phyloP scores from a whole-genome alignment of 1,140 invertebrate genomes.

The Drosophila sulfurigaster region DNA sequence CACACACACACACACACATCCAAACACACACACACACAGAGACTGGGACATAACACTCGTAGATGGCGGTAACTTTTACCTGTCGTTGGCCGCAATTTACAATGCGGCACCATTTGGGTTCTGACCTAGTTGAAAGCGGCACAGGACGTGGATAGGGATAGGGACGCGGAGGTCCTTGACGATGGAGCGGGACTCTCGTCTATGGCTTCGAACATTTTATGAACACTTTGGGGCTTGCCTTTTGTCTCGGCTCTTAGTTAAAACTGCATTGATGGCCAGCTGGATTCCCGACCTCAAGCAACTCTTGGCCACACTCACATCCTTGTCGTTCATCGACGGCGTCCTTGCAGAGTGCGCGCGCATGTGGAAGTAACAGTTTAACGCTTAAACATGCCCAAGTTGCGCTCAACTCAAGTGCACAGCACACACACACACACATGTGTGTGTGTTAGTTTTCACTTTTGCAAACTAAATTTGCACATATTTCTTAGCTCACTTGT shows the following conservation, averaged over 20 bases:
- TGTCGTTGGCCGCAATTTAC: slow-evolving; percentile 54
- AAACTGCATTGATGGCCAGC: slow-evolving; percentile 72
- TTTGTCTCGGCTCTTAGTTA: slow-evolving; percentile 73
- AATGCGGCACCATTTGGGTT: slow-evolving; percentile 39
- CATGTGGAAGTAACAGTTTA: slow-evolving; percentile 82
- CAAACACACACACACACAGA: slow-evolving; percentile 15
- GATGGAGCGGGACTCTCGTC: slow-evolving; percentile 9
- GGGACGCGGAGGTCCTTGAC: not conserved
- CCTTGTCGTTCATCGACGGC: not conserved
- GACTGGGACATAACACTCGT: not conserved
- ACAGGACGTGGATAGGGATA: slow-evolving; percentile 1
- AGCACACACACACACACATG: slow-evolving; percentile 8
- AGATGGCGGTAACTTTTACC: slow-evolving; percentile 68
- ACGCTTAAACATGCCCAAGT: slow-evolving; percentile 80
- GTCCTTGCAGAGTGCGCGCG: slow-evolving; percentile 34
- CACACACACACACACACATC: slow-evolving; percentile 21
- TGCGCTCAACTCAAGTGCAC: slow-evolving; percentile 57
- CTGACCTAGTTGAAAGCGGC: slow-evolving; percentile 63
- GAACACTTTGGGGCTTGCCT: slow-evolving; percentile 74
- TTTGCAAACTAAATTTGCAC: slow-evolving; percentile 60
- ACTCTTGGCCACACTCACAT: not conserved
- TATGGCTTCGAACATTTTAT: slow-evolving; percentile 63
- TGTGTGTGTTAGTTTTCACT: slow-evolving; percentile 62
- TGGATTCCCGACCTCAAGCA: slow-evolving; percentile 26
- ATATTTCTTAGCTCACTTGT: slow-evolving; percentile 52